Conservation (phyloP, 2,888 invertebrate genomes). For the Chesias legatella region DNA sequence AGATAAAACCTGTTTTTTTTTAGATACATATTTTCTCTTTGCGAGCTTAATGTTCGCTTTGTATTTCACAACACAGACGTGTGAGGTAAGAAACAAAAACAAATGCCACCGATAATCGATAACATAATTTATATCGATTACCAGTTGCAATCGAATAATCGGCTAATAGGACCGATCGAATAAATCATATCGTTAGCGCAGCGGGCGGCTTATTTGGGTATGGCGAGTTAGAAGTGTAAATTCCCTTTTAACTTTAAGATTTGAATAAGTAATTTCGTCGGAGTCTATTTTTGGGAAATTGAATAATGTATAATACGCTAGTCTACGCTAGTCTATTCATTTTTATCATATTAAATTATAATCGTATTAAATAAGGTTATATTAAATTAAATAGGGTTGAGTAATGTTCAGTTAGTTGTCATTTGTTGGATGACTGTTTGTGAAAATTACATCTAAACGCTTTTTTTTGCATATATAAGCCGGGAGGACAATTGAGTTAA, state of each 20-base stretch:
- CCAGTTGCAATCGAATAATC: slow-evolving; percentile 21
- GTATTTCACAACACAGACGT: slow-evolving; percentile 1
- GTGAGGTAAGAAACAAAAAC: slow-evolving; percentile 5
- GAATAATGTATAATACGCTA: no score
- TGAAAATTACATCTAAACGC: no score
- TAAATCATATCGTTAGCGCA: slow-evolving; percentile 29
- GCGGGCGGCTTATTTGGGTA: slow-evolving; percentile 29
- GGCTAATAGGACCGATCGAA: slow-evolving; percentile 20
- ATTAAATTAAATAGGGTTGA: no score
- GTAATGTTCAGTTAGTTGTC: no score
- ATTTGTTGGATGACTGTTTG: no score
- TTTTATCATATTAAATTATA: no score
- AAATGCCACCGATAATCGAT: slow-evolving; percentile 12
- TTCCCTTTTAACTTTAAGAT: slow-evolving; percentile 17
- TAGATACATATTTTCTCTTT: no score
- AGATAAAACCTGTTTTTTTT: no score
- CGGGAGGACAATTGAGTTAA: no score
- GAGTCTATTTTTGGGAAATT: slow-evolving; percentile 18
- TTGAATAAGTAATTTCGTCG: slow-evolving; percentile 11
- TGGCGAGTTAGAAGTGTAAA: slow-evolving; percentile 20
- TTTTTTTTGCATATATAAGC: no score
- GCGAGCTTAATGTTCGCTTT: background rate
- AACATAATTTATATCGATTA: slow-evolving; percentile 13
- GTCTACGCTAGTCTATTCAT: no score
- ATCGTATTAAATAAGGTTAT: no score